A percentile compares a stretch with the other conserved stretches of the same genome.
Conservation (phyloP, 2,888 invertebrate species). For the Rhamnusium bicolor region DNA sequence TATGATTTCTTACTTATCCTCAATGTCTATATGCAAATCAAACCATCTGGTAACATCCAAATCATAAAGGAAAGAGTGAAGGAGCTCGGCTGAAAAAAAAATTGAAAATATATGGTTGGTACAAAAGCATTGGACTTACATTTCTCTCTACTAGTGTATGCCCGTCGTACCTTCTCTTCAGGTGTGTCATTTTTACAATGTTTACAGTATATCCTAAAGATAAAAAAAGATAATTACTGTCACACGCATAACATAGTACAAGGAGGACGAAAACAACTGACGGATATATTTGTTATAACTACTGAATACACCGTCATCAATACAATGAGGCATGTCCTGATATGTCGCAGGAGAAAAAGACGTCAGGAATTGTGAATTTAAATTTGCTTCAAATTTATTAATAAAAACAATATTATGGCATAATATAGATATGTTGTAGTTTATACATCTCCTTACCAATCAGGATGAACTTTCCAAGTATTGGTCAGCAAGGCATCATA, state of each 20-base stretch:
- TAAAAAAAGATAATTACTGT: conserved; percentile 6
- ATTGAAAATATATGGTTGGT: neutral
- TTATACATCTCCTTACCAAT: conserved; percentile 77
- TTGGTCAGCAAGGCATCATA: conserved; percentile 58
- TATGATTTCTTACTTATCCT: conserved; percentile 44
- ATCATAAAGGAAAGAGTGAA: conserved; percentile 60
- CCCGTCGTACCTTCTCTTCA: conserved; percentile 54
- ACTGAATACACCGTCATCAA: too few relatives aligned
- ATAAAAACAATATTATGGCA: too few relatives aligned
- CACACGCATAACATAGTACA: neutral
- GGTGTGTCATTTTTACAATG: conserved; percentile 53
- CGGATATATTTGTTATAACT: too few relatives aligned
- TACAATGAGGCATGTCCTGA: too few relatives aligned
- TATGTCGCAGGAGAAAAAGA: too few relatives aligned
- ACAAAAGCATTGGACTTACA: conserved; percentile 41
- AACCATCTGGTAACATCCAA: conserved; percentile 64
- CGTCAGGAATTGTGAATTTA: too few relatives aligned
- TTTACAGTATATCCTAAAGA: conserved; percentile 78
- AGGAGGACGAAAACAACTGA: too few relatives aligned
- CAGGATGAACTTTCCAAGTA: conserved; percentile 89
- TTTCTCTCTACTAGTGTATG: conserved; percentile 44
- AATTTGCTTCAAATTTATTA: too few relatives aligned
- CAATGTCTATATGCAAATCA: conserved; percentile 52
- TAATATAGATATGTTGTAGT: too few relatives aligned
- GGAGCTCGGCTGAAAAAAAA: conserved; percentile 39